Evolutionary conservation across 2,797 vertebrate species (phyloP).

Genomic region (Oryzias sinensis): DNA sequence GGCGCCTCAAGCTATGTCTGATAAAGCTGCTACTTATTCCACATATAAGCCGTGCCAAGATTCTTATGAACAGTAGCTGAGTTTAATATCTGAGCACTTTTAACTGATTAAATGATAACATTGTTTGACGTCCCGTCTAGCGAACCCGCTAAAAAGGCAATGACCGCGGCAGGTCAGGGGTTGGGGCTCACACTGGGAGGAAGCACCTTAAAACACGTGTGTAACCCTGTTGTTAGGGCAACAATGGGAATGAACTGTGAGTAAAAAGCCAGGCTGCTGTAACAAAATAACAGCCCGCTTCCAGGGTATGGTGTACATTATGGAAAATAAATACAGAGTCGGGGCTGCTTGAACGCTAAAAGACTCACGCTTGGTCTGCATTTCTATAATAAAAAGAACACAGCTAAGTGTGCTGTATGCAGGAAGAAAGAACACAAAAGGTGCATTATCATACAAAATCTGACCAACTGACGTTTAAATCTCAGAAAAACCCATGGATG

Average conservation of each 20-base stretch:
- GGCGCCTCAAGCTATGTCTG: conserved; percentile 67
- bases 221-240: conserved; percentile 60
- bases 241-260: conserved; percentile 77
- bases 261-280: conserved; percentile 51
- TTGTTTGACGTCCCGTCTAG: conserved; percentile 36
- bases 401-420: conserved; percentile 42
- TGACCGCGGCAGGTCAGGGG: conserved; percentile 11
- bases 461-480: no score
- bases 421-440: conserved; percentile 50
- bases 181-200: conserved; percentile 31
- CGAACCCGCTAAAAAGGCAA: conserved; percentile 24
- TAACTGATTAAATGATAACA: conserved; percentile 35
- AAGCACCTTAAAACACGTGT: conserved; percentile 73
- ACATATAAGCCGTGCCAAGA: conserved; percentile 47
- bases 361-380: conserved; percentile 47
- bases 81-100: conserved; percentile 49
- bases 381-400: conserved; percentile 58
- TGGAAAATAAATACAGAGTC: conserved; percentile 67
- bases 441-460: no score
- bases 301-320: conserved; percentile 55
- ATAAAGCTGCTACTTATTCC: conserved; percentile 68
- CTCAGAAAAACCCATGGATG: no score
- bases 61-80: conserved; percentile 54
- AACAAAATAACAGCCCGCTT: conserved; percentile 64
- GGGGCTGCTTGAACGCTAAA: conserved; percentile 40